phyloP scores from a whole-genome alignment of 2,113 vertebrate species.

The Tauraco erythrolophus region DNA sequence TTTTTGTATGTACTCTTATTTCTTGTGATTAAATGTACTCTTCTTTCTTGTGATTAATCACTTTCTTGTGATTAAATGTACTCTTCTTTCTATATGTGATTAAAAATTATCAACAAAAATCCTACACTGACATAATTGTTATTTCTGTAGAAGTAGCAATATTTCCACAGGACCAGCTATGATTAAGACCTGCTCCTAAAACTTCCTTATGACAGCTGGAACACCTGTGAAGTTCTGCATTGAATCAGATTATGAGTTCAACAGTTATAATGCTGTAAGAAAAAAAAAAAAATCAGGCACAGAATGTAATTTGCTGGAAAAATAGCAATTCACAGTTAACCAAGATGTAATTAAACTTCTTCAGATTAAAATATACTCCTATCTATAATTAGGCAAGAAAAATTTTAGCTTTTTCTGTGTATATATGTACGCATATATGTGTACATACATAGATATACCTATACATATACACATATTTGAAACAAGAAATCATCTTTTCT shows the following conservation, averaged over 20 bases:
- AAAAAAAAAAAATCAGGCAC: not conserved
- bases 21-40: too few species aligned
- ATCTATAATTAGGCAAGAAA: not conserved
- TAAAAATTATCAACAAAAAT: not conserved
- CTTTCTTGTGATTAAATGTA: too few species aligned
- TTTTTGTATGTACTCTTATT: not conserved
- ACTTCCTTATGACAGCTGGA: not conserved
- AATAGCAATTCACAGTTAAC: not conserved
- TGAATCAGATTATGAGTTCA: not conserved
- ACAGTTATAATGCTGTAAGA: not conserved
- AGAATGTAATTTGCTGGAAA: not conserved
- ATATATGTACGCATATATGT: not conserved
- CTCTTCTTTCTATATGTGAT: too few species aligned
- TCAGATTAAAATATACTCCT: not conserved
- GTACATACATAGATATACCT: rapidly evolving
- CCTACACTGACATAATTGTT: not conserved
- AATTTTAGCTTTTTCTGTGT: not conserved
- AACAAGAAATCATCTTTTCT: not conserved
- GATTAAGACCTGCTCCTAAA: not conserved
- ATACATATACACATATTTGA: not conserved
- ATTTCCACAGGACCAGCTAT: not conserved
- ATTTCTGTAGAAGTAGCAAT: not conserved
- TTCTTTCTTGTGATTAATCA: too few species aligned
- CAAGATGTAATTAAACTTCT: not conserved
- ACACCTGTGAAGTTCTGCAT: not conserved